Evolutionary conservation across 2,888 invertebrate species (phyloP).

Genomic region (Lasioglossum malachurum): DNA sequence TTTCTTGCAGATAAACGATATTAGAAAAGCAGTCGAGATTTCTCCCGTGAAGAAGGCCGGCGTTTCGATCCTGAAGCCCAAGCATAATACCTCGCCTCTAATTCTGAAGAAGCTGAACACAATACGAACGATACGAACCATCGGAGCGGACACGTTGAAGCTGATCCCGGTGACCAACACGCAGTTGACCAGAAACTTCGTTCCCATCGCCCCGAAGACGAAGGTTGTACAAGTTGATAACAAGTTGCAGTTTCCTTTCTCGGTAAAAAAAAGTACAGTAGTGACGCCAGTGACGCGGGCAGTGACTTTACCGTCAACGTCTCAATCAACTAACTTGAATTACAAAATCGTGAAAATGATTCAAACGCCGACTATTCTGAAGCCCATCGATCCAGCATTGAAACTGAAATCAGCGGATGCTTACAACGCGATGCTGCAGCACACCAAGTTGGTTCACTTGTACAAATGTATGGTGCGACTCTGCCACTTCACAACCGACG

Average conservation of each 20-base stretch:
- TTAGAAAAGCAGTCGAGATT: constrained; percentile 77
- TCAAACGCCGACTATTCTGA: constrained; percentile 47
- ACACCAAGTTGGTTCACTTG: constrained; percentile 83
- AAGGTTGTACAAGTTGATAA: constrained; percentile 46
- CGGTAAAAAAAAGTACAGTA: constrained; percentile 34
- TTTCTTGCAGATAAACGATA: constrained; percentile 73
- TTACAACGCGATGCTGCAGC: constrained; percentile 81
- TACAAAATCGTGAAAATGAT: constrained; percentile 78
- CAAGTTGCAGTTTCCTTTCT: constrained; percentile 38
- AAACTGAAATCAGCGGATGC: constrained; percentile 78
- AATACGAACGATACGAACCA: constrained; percentile 21
- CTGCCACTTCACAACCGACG: constrained; percentile 86
- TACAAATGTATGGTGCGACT: constrained; percentile 87
- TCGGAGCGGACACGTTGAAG: constrained; percentile 67
- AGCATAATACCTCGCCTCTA: constrained; percentile 51
- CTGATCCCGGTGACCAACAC: constrained; percentile 76
- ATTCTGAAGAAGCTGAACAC: constrained; percentile 75
- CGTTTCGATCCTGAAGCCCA: constrained; percentile 77
- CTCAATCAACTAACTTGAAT: constrained; percentile 57
- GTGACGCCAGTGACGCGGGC: constrained; percentile 39
- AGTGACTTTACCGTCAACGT: constrained; percentile 23
- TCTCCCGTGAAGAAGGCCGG: constrained; percentile 72
- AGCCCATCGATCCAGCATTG: constrained; percentile 57
- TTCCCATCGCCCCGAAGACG: constrained; percentile 56
- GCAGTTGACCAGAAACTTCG: constrained; percentile 39